Conservation (phyloP, 2,797 vertebrate species). For the Siniperca scherzeri region DNA sequence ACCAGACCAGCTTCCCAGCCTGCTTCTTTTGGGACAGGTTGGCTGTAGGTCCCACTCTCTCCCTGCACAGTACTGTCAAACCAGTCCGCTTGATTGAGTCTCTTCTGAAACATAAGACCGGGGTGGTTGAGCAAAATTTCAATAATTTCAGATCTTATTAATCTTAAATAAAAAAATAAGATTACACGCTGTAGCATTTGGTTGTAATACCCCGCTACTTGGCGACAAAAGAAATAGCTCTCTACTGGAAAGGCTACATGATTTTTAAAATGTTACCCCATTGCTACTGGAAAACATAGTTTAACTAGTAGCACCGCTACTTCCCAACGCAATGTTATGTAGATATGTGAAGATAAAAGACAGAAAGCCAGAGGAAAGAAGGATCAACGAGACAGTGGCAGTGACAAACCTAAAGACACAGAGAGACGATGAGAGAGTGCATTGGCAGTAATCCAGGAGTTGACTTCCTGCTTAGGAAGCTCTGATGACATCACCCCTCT, state of each 20-base stretch:
- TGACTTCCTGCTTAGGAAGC: slow-evolving; percentile 82
- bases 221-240: not conserved
- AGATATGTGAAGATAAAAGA: not conserved
- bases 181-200: not conserved
- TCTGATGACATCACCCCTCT: slow-evolving; percentile 74
- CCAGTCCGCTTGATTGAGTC: not conserved
- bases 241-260: not conserved
- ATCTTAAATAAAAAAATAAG: not conserved
- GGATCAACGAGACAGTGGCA: slow-evolving; percentile 12
- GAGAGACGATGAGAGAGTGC: slow-evolving; percentile 44
- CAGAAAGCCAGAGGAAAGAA: not conserved
- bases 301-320: not conserved
- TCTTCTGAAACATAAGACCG: not conserved
- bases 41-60: not conserved
- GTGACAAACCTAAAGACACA: slow-evolving; percentile 31
- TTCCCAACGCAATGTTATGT: not conserved
- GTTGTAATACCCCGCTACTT: not conserved
- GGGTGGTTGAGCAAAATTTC: not conserved
- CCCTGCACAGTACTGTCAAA: not conserved
- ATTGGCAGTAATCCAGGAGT: slow-evolving; percentile 66
- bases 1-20: not conserved
- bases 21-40: not conserved
- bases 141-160: no score
- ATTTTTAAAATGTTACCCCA: not conserved
- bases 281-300: not conserved